phyloP scores from a whole-genome alignment of 2,888 invertebrate genomes.

The Odontocolon sp. region DNA sequence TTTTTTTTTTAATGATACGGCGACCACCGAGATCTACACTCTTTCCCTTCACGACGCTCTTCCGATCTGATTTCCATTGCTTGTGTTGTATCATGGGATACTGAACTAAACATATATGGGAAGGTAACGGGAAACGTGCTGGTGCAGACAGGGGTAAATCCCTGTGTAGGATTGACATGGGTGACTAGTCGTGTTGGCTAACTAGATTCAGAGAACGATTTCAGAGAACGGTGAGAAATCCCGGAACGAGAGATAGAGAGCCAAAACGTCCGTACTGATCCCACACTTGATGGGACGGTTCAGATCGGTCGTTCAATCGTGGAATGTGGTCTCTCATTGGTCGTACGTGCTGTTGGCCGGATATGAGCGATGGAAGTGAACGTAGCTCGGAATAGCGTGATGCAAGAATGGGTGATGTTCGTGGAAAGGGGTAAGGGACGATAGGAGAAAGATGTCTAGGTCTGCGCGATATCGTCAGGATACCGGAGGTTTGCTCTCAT shows the following conservation, averaged over 20 bases:
- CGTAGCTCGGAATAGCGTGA: conserved; percentile 19
- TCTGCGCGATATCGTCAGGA: conserved; percentile 24
- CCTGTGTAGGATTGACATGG: conserved; percentile 20
- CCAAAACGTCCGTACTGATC: background rate
- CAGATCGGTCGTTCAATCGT: conserved; percentile 33
- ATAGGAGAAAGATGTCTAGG: conserved; percentile 3
- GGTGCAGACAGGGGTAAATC: conserved; percentile 35
- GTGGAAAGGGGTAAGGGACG: conserved; percentile 1
- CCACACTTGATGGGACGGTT: background rate
- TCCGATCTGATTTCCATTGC: background rate
- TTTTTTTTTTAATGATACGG: too few relatives aligned
- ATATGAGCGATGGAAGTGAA: conserved; percentile 38
- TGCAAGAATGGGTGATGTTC: too few relatives aligned
- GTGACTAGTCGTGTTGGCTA: background rate
- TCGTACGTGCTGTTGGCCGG: conserved; percentile 2
- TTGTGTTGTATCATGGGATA: background rate
- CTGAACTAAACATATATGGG: background rate
- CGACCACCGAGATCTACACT: background rate
- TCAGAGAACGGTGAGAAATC: background rate
- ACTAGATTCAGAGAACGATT: background rate
- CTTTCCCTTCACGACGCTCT: background rate
- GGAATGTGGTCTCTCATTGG: background rate
- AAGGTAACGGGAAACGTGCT: conserved; percentile 21
- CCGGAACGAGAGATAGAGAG: background rate
- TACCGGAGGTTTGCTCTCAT: conserved; percentile 14